Evolutionary conservation across 64 coral and sea anemone genomes (phyloP).

Genomic region (Pocillopora verrucosa): DNA sequence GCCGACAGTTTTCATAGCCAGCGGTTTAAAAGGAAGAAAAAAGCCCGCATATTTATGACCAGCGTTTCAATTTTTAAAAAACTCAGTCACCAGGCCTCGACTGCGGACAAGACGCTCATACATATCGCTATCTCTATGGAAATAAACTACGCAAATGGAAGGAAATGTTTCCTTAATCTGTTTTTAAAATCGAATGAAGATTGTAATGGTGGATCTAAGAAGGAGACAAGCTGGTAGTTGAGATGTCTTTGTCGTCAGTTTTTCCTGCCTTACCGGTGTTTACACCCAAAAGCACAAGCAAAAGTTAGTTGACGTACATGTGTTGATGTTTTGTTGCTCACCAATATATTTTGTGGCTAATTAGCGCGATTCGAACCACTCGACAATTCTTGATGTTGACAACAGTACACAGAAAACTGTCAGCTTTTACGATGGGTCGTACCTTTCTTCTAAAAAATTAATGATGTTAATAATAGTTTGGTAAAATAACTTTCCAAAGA

Average conservation of each 20-base stretch:
- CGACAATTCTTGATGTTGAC: too few species aligned
- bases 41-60: not conserved
- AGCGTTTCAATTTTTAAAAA: not conserved
- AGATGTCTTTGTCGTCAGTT: slow-evolving; percentile 30
- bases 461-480: too few species aligned
- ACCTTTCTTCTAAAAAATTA: too few species aligned
- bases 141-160: not conserved
- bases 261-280: slow-evolving; percentile 15
- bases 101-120: not conserved
- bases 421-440: too few species aligned
- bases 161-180: not conserved
- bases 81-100: slow-evolving; percentile 10
- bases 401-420: too few species aligned
- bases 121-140: slow-evolving; percentile 23
- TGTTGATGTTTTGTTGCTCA: not conserved
- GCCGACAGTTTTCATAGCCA: slow-evolving; percentile 11
- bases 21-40: not conserved
- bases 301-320: not conserved
- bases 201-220: not conserved
- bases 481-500: too few species aligned
- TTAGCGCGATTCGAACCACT: too few species aligned
- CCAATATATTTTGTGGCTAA: too few species aligned
- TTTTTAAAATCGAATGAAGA: not conserved
- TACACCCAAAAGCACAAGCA: slow-evolving; percentile 27
- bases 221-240: not conserved